phyloP scores from a whole-genome alignment of 2,113 vertebrate genomes.

The Phrynosoma blainvillii region DNA sequence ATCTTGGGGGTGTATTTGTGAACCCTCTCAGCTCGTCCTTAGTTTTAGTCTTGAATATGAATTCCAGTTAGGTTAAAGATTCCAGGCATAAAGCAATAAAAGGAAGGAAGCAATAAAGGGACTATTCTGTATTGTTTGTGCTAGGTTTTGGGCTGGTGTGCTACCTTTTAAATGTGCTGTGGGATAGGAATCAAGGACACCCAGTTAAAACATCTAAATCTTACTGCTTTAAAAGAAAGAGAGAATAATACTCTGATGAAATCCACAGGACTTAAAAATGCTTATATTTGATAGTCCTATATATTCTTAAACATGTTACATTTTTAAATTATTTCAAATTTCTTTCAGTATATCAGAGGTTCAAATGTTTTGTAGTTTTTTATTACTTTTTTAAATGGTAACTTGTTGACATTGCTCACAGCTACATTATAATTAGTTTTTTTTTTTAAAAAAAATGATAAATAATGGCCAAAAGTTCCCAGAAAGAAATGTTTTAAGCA shows the following conservation, averaged over 20 bases:
- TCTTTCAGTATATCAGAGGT: too few relatives aligned
- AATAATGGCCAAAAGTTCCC: too few relatives aligned
- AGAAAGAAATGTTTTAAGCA: not conserved
- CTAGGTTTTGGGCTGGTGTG: not conserved
- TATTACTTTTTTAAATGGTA: too few relatives aligned
- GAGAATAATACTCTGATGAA: not conserved
- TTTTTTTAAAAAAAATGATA: too few relatives aligned
- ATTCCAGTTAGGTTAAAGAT: constrained; percentile 44
- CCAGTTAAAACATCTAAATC: not conserved
- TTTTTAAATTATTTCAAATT: not conserved
- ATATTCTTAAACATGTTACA: not conserved
- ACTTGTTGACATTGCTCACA: too few relatives aligned
- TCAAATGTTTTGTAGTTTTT: too few relatives aligned
- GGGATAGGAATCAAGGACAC: not conserved
- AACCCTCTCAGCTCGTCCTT: constrained; percentile 47
- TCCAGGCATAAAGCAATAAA: not conserved
- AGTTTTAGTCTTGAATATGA: constrained; percentile 33
- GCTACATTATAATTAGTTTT: too few relatives aligned
- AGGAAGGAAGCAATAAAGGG: not conserved
- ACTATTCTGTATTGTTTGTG: not conserved
- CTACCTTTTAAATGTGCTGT: not conserved
- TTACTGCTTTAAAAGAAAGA: not conserved
- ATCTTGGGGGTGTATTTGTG: too few relatives aligned
- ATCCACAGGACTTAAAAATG: not conserved
- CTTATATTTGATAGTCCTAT: not conserved